Evolutionary conservation across 2,113 vertebrate genomes (phyloP).

Genomic region (Xenopus laevis): DNA sequence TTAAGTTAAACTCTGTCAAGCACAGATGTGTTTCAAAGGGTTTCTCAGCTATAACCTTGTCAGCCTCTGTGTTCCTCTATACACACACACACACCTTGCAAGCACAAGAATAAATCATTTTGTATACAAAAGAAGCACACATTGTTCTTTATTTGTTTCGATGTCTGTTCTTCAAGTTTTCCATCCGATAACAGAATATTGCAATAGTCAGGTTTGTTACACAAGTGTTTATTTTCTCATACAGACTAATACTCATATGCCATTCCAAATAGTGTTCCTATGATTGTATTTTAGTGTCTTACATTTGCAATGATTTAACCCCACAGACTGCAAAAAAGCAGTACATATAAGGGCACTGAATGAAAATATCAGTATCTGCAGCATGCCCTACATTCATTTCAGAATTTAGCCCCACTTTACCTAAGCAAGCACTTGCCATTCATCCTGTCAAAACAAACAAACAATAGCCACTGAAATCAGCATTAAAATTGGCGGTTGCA

Average conservation of each 20-base stretch:
- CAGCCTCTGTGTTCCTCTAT: not conserved
- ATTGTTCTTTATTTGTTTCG: constrained; percentile 53
- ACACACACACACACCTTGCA: not conserved
- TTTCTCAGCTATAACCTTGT: not conserved
- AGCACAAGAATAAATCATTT: constrained; percentile 1
- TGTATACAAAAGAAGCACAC: constrained; percentile 24
- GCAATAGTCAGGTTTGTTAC: constrained; percentile 55
- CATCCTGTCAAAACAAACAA: constrained; percentile 54
- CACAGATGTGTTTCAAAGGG: not conserved
- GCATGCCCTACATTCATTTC: constrained; percentile 57
- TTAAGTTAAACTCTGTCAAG: constrained; percentile 1
- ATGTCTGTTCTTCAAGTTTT: constrained; percentile 46
- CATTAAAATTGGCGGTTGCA: not conserved
- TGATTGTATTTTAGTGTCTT: constrained; percentile 68
- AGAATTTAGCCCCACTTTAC: constrained; percentile 53
- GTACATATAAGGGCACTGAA: constrained; percentile 27
- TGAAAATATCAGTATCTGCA: constrained; percentile 47
- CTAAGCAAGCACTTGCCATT: constrained; percentile 57
- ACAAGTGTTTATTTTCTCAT: constrained; percentile 75
- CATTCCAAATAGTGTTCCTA: constrained; percentile 58
- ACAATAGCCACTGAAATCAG: constrained; percentile 38
- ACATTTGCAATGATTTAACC: constrained; percentile 65
- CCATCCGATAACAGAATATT: constrained; percentile 49
- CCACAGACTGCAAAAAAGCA: constrained; percentile 43
- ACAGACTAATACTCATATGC: constrained; percentile 67